A percentile compares a stretch with the other conserved stretches of the same genome.
These are phyloP conservation scores for Drosophila tanythrix DNA, from an alignment of 2,888 invertebrate species.

Conservation along the genomic window DNA sequence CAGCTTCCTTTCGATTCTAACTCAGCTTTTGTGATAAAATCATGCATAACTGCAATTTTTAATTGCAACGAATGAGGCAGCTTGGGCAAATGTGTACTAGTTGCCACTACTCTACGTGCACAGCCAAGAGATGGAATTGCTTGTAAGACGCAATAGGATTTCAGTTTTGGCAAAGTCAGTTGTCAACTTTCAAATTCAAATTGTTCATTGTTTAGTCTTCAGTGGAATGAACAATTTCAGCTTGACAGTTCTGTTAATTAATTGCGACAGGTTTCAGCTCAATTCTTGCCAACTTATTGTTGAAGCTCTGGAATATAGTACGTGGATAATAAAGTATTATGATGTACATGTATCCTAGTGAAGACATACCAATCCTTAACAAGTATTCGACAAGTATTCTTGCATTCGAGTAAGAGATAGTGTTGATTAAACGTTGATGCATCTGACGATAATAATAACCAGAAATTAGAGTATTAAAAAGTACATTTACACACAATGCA, in stretches of 20 bases:
- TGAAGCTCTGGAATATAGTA: neutral
- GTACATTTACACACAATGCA: neutral
- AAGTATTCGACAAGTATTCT: neutral
- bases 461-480: neutral
- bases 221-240: neutral
- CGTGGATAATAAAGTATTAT: neutral
- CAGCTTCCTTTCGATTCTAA: constrained; percentile 25
- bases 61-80: constrained; percentile 57
- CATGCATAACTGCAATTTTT: constrained; percentile 55
- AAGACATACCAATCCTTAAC: neutral
- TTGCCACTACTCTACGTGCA: neutral
- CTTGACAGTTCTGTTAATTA: neutral
- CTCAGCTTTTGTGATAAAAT: constrained; percentile 23
- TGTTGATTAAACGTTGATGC: neutral
- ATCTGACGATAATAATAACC: neutral
- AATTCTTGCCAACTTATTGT: neutral
- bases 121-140: neutral
- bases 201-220: neutral
- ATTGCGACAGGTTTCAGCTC: neutral
- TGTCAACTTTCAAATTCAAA: constrained; percentile 8
- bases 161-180: constrained; percentile 1
- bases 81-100: constrained; percentile 14
- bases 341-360: too few relatives aligned
- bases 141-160: constrained; percentile 3
- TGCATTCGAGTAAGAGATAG: neutral